A percentile compares a stretch with the other conserved stretches of the same genome.
These are phyloP conservation scores for Mobula birostris DNA, from an alignment of 2,113 vertebrate species.

Conservation along the genomic window DNA sequence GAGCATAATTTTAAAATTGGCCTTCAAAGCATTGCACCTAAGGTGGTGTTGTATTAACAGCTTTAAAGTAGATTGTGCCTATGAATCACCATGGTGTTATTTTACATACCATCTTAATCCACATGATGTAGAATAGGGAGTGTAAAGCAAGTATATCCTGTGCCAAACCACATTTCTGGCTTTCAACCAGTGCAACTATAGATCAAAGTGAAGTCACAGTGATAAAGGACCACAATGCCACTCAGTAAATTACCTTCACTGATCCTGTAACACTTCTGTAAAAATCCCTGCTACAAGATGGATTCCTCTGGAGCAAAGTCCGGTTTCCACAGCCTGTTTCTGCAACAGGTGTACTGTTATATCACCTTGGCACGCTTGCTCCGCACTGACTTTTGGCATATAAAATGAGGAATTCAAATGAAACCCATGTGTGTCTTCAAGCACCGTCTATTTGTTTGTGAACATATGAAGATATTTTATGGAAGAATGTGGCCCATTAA, in stretches of 20 bases:
- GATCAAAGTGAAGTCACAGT: conserved; percentile 10
- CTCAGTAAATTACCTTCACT: not conserved
- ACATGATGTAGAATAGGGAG: not conserved
- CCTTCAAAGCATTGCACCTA: not conserved
- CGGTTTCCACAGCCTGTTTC: not conserved
- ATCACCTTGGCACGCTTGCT: conserved; percentile 9
- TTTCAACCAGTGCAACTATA: not conserved
- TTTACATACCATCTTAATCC: not conserved
- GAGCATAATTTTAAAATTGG: conserved; percentile 9
- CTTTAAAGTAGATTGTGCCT: not conserved
- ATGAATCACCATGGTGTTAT: not conserved
- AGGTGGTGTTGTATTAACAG: not conserved
- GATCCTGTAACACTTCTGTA: not conserved
- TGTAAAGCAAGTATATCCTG: not conserved
- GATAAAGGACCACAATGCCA: not conserved
- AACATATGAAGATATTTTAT: conserved; percentile 43
- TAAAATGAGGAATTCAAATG: conserved; percentile 34
- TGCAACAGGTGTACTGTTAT: conserved; percentile 35
- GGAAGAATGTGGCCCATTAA: conserved; percentile 25
- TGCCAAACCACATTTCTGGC: conserved; percentile 25
- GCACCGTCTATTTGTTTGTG: conserved; percentile 33
- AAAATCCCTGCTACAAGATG: not conserved
- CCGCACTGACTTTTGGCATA: conserved; percentile 1
- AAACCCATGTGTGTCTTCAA: conserved; percentile 38
- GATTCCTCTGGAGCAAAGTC: not conserved